Conservation (phyloP, 2,888 invertebrate genomes). For the Uropetala carovei region DNA sequence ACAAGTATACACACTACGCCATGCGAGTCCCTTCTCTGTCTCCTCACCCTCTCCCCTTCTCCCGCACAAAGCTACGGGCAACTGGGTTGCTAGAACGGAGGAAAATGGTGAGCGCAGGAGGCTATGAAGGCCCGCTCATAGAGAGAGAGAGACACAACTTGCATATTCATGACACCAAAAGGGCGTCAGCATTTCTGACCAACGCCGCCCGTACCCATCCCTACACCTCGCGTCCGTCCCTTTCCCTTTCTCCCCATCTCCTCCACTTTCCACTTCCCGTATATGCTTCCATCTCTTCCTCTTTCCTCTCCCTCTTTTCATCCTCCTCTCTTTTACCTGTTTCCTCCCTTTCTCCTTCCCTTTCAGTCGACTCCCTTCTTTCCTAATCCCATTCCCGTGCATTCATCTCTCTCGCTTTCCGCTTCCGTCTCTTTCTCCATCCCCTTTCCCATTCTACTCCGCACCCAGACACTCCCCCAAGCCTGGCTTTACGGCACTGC, state of each 20-base stretch:
- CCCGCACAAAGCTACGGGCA: not conserved
- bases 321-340: not conserved
- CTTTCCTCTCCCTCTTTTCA: not conserved
- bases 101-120: not conserved
- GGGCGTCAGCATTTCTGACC: conserved; percentile 62
- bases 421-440: not conserved
- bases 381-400: not conserved
- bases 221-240: not conserved
- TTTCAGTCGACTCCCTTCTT: not conserved
- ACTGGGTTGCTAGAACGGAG: not conserved
- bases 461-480: not conserved
- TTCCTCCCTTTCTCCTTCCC: not conserved
- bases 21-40: not conserved
- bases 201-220: not conserved
- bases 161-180: conserved; percentile 60
- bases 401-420: not conserved
- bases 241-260: not conserved
- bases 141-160: not conserved
- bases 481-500: not conserved
- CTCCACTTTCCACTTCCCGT: not conserved
- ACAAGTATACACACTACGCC: conserved; percentile 11
- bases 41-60: not conserved
- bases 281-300: not conserved
- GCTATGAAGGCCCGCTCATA: not conserved
- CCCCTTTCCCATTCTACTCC: not conserved